Conservation (phyloP, 1,140 invertebrate genomes). For the Drosophila subpulchrella region DNA sequence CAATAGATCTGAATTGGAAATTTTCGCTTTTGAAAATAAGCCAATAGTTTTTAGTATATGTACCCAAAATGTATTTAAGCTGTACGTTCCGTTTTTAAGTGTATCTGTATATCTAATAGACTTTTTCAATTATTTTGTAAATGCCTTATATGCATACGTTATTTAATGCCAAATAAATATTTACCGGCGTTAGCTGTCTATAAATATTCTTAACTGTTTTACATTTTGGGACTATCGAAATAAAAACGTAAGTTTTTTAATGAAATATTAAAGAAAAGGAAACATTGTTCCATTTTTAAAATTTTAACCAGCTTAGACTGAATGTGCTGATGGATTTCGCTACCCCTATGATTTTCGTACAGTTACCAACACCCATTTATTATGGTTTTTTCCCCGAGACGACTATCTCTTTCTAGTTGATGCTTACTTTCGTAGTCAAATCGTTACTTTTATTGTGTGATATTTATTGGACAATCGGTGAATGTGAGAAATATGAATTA, state of each 20-base stretch:
- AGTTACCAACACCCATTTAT: neutral
- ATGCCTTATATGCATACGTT: neutral
- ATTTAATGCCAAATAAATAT: slow-evolving; percentile 30
- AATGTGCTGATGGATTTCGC: too few relatives aligned
- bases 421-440: slow-evolving; percentile 1
- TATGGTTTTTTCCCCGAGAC: neutral
- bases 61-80: slow-evolving; percentile 13
- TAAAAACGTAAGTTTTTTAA: too few relatives aligned
- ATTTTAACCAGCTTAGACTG: too few relatives aligned
- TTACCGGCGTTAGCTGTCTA: slow-evolving; percentile 11
- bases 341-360: neutral
- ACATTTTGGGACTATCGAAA: too few relatives aligned
- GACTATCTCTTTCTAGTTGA: slow-evolving; percentile 13
- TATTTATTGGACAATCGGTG: slow-evolving; percentile 69
- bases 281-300: too few relatives aligned
- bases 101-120: neutral
- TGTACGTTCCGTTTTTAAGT: slow-evolving; percentile 6
- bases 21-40: neutral
- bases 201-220: neutral
- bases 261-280: too few relatives aligned
- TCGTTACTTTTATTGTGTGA: slow-evolving; percentile 57
- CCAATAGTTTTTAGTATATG: neutral
- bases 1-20: neutral
- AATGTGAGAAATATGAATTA: slow-evolving; percentile 75
- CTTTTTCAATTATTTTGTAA: neutral